Percentiles rank a stretch among this genome's conserved stretches.
Conservation (phyloP, 2,888 invertebrate genomes). For the Tiliacea aurago region DNA sequence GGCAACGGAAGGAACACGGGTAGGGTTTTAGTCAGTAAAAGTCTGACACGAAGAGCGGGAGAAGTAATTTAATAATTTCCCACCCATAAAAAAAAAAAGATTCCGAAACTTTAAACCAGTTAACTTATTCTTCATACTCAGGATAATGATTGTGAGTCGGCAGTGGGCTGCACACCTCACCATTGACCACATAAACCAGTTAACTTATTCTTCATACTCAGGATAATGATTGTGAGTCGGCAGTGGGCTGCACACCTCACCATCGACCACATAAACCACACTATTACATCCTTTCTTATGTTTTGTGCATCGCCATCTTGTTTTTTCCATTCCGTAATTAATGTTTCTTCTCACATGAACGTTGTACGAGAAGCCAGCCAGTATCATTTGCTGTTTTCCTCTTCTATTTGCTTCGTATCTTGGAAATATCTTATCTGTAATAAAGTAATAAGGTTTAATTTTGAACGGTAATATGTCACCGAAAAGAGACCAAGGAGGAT, state of each 20-base stretch:
- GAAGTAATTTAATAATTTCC: no score
- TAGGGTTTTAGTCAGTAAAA: no score
- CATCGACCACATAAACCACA: slow-evolving; percentile 37
- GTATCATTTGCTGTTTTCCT: slow-evolving; percentile 49
- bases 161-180: slow-evolving; percentile 8
- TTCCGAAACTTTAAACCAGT: not conserved
- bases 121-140: slow-evolving; percentile 1
- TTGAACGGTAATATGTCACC: not conserved
- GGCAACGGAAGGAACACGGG: no score
- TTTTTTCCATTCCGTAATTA: slow-evolving; percentile 33
- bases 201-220: slow-evolving; percentile 1
- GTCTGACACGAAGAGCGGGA: no score
- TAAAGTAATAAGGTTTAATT: slow-evolving; percentile 5
- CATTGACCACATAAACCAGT: slow-evolving; percentile 19
- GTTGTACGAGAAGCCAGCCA: slow-evolving; percentile 51
- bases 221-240: slow-evolving; percentile 49
- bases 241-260: slow-evolving; percentile 8
- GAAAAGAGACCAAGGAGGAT: not conserved
- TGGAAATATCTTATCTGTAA: slow-evolving; percentile 36
- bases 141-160: slow-evolving; percentile 49
- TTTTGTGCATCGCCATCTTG: slow-evolving; percentile 59
- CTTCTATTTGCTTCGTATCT: slow-evolving; percentile 42
- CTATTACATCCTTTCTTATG: slow-evolving; percentile 52
- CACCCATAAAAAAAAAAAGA: no score
- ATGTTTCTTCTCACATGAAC: slow-evolving; percentile 31